Base-by-base conservation (phyloP, 2,888 invertebrate species). In the Clunio marinus region DNA sequence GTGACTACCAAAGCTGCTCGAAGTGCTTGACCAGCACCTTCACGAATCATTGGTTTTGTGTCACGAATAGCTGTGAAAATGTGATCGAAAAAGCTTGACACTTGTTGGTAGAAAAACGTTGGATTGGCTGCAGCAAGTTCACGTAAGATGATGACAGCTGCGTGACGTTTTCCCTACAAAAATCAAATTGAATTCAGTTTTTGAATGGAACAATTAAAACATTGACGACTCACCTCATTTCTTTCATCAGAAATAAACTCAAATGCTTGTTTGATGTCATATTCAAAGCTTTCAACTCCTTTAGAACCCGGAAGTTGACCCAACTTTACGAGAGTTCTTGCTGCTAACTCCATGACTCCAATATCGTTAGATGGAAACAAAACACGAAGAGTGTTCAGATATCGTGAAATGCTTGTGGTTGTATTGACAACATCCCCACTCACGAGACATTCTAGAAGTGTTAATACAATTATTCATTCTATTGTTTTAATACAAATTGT, bases 211-310 rank as follows among this genome's bases (percentile, higher is more conserved):
- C 8, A 4, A 2, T 22, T 7, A 24, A n/a, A 22, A 22, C 24
- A 32, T 46, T 59, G 67, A n/a, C n/a, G n/a, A n/a, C n/a, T 58
- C 74, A 82, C 83, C 78, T 97, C 96, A 77, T 93, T 88, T 72
- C 94, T 83, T 74, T 94, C 96, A 63, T 90, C 91, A 25, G 89
- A 88, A 3, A 98, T 82, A 95, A 95, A 96, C 77, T 98, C 98
- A 76, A 96, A 91, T 1, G 97, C 94, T 75, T 93, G 83, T 77
- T 95, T 95, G 1, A 97, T 93, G 80, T 97, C 96, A 81, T 96
- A 96, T 74, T 97, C 96, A n/a, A 98, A 96, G 76, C 96, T 96
- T 76, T 96, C 96, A 0, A 95, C 93, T 28, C 96, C 91, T 77
- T 93, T 94, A 0, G 95, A 93, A 13, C 96, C 96, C 0, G 92